Base-by-base conservation (phyloP, 2,888 invertebrate genomes). In the Empis stercorea region DNA sequence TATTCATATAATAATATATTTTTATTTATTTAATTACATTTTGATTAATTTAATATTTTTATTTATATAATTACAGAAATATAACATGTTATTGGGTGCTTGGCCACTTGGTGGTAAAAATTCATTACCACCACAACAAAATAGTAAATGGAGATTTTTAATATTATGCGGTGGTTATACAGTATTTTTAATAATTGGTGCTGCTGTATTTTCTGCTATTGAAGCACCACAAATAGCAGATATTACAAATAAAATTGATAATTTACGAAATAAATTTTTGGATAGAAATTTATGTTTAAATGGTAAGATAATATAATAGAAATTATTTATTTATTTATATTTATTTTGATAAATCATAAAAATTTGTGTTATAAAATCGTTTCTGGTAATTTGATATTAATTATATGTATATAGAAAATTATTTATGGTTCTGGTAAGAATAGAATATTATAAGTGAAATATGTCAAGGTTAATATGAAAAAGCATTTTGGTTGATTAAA, bases 191-290 rank as follows among this genome's bases (percentile, higher is more conserved):
- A 68, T 80, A 32, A 65, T 83, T 63, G 89, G 88, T 15, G 87
- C 88, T 1, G 73, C 79, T 15, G 78, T 88, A 50, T 88, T 88
- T 65, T 81, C 83, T 48, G 76, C 80, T n/a, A 80, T 87, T 54
- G 88, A 88, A 66, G 77, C 79, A 6, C 86, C 86, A 0, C 69
- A 78, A 56, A 85, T 86, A 63, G 69, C 71, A 38, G 69, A 73
- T 44, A 72, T 76, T 47, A 74, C 77, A 32, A 69, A 73, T 44
- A 71, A 71, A 40, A 66, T 87, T 39, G 70, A 73, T 45, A 63
- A 68, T 32, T 63, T 76, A 50, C 75, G 84, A 58, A 61, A 65
- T 30, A 65, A 72, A 45, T 87, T 87, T 67, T 69, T 84, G 17
- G 62, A 68, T 39, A 68, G 74, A 11, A 75, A 84, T 60, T 68